phyloP scores from a whole-genome alignment of 2,113 vertebrate genomes.

The Canis aureus region DNA sequence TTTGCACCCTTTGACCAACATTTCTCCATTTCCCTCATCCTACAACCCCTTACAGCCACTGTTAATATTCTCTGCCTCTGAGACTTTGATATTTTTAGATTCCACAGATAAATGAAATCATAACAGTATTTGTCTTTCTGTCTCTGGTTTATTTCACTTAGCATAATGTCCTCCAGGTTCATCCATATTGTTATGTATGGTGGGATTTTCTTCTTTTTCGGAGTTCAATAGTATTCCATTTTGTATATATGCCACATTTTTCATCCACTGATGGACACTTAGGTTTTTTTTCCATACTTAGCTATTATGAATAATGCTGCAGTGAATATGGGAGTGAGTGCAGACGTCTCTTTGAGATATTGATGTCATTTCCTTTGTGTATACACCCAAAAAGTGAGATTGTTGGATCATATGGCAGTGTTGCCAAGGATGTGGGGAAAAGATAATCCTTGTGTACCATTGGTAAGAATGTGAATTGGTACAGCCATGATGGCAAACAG shows the following conservation, averaged over 20 bases:
- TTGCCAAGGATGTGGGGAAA: not conserved
- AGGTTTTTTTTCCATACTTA: not conserved
- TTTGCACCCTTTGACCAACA: not conserved
- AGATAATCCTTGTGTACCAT: not conserved
- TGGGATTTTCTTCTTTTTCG: not conserved
- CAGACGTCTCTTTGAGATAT: not conserved
- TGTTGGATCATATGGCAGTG: rapidly evolving
- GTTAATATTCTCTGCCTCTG: not conserved
- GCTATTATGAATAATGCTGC: not conserved
- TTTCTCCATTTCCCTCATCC: not conserved
- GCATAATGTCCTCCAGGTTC: not conserved
- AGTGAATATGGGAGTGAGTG: not conserved
- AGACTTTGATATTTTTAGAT: not conserved
- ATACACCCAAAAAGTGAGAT: not conserved
- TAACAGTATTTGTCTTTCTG: not conserved
- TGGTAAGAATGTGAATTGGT: not conserved
- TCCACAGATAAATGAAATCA: not conserved
- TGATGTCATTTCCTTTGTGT: not conserved
- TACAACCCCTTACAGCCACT: not conserved
- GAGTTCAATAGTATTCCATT: not conserved
- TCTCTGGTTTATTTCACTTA: not conserved
- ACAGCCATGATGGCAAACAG: not conserved
- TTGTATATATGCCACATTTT: not conserved
- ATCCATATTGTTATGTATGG: not conserved
- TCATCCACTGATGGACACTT: not conserved